phyloP scores from a whole-genome alignment of 2,888 invertebrate species.

The Serrognathus titanus region DNA sequence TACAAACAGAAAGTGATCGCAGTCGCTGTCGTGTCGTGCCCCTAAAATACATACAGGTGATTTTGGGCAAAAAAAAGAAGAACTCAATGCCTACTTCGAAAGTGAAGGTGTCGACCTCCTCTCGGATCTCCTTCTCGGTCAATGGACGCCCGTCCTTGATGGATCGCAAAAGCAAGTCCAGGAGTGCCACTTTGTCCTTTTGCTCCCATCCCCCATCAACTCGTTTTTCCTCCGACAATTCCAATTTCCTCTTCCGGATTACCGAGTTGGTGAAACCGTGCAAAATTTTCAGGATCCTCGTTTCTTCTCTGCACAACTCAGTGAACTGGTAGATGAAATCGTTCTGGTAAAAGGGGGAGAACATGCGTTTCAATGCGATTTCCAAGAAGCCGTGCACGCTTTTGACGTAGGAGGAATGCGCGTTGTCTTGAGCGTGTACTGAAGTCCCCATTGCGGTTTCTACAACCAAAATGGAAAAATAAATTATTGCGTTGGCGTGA shows the following conservation, averaged over 20 bases:
- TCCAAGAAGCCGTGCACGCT: slow-evolving; percentile 57
- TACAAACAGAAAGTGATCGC: slow-evolving; percentile 45
- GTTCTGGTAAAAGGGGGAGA: slow-evolving; percentile 48
- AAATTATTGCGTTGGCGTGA: no score
- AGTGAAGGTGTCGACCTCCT: no score
- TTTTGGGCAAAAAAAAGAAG: neutral
- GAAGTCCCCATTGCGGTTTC: slow-evolving; percentile 82
- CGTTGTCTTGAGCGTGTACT: slow-evolving; percentile 65
- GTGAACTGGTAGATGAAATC: neutral
- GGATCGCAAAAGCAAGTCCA: no score
- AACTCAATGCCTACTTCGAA: neutral
- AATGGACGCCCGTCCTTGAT: no score
- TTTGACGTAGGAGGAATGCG: slow-evolving; percentile 66
- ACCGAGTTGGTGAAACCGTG: slow-evolving; percentile 1
- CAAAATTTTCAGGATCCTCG: neutral
- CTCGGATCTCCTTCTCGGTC: no score
- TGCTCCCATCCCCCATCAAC: no score
- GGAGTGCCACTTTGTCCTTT: no score
- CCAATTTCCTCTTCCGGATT: slow-evolving; percentile 18
- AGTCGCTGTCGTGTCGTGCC: slow-evolving; percentile 39
- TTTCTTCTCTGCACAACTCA: neutral
- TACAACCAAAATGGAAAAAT: slow-evolving; percentile 37
- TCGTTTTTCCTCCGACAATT: neutral
- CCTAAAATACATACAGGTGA: slow-evolving; percentile 11
- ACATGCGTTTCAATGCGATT: slow-evolving; percentile 29